Evolutionary conservation across 2,797 vertebrate species (phyloP).

Genomic region (Spinibarbus caldwelli): DNA sequence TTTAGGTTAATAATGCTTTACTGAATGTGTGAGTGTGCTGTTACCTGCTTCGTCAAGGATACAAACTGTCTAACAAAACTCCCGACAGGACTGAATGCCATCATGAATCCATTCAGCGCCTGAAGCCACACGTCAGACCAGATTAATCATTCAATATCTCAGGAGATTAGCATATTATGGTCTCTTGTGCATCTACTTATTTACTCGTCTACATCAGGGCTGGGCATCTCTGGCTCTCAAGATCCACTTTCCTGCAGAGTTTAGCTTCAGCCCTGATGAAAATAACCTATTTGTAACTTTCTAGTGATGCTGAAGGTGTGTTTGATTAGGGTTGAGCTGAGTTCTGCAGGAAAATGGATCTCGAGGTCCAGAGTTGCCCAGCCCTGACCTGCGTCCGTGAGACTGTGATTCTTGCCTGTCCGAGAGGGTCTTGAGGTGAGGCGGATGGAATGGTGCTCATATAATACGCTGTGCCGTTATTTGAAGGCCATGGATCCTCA

Average conservation of each 20-base stretch:
- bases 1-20: neutral
- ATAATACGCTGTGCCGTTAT: slow-evolving; percentile 28
- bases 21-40: neutral
- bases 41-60: slow-evolving; percentile 71
- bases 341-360: neutral
- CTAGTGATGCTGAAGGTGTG: neutral
- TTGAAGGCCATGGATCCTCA: neutral
- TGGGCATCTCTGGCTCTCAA: too few species aligned
- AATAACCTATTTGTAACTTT: neutral
- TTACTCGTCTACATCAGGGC: neutral
- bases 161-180: neutral
- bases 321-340: neutral
- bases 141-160: neutral
- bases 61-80: slow-evolving; percentile 76
- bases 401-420: slow-evolving; percentile 67
- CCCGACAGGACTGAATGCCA: slow-evolving; percentile 69
- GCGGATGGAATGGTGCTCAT: neutral
- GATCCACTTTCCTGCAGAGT: too few species aligned
- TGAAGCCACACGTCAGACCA: slow-evolving; percentile 53
- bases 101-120: slow-evolving; percentile 68
- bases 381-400: too few species aligned
- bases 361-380: too few species aligned
- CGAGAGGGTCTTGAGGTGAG: slow-evolving; percentile 52
- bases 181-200: neutral
- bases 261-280: too few species aligned